A percentile compares a stretch with the other conserved stretches of the same genome.
Evolutionary conservation across 1,140 invertebrate species (phyloP).

Genomic region (Acromyrmex heyeri): DNA sequence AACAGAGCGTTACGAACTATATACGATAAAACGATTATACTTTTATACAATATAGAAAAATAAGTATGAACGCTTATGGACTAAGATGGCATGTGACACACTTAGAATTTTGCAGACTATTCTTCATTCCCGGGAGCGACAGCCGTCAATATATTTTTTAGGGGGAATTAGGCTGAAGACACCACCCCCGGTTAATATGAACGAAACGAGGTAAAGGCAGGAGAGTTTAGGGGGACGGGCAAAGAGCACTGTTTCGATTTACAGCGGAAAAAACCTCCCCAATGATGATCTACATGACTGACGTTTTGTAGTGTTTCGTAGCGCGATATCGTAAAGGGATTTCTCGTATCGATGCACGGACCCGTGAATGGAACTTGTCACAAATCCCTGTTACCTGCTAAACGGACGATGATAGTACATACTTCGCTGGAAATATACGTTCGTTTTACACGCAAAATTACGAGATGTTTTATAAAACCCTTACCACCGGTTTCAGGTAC

Average conservation of each 20-base stretch:
- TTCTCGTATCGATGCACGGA: constrained; percentile 2
- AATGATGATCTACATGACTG: constrained; percentile 15
- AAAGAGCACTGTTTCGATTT: constrained; percentile 35
- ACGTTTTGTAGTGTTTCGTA: not conserved
- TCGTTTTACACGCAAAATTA: constrained; percentile 19
- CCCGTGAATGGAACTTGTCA: no score
- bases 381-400: not conserved
- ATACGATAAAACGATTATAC: constrained; percentile 33
- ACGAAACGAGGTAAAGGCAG: constrained; percentile 45
- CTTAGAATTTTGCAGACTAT: constrained; percentile 61
- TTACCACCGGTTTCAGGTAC: constrained; percentile 64
- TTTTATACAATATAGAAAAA: constrained; percentile 44
- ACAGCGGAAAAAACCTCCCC: constrained; percentile 18
- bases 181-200: constrained; percentile 23
- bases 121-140: constrained; percentile 5
- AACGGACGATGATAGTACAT: constrained; percentile 25
- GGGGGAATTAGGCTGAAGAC: constrained; percentile 33
- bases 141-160: constrained; percentile 10
- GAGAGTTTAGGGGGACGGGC: constrained; percentile 24
- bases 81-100: constrained; percentile 79
- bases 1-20: constrained; percentile 36
- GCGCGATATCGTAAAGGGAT: not conserved
- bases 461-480: constrained; percentile 44
- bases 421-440: constrained; percentile 10
- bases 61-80: constrained; percentile 73